phyloP scores from a whole-genome alignment of 1,140 invertebrate species.

The Phymastichus coffea region DNA sequence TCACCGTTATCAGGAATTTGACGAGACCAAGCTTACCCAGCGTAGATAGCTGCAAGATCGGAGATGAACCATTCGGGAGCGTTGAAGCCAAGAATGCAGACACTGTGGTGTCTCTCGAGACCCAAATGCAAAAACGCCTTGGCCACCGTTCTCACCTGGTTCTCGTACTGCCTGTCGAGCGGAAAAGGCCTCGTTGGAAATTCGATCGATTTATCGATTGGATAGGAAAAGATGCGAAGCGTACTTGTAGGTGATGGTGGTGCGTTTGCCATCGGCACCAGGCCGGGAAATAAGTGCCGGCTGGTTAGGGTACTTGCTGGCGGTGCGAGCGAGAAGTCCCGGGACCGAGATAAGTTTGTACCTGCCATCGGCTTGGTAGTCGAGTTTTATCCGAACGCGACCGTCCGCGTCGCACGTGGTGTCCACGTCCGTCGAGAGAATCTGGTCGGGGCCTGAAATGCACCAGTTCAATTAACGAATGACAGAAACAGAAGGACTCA shows the following conservation, averaged over 20 bases:
- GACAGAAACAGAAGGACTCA: too few species aligned
- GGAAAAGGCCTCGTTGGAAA: too few species aligned
- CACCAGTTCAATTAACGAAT: too few species aligned
- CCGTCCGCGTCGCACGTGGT: constrained; percentile 60
- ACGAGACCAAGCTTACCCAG: constrained; percentile 72
- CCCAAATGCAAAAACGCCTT: constrained; percentile 88
- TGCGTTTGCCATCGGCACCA: constrained; percentile 53
- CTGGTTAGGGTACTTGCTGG: constrained; percentile 66
- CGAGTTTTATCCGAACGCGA: constrained; percentile 67
- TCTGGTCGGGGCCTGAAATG: constrained; percentile 71
- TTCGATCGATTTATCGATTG: too few species aligned
- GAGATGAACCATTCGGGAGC: constrained; percentile 88
- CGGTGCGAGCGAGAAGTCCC: constrained; percentile 66
- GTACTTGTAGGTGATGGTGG: constrained; percentile 72
- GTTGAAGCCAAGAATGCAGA: constrained; percentile 90
- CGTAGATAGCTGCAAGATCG: constrained; percentile 85
- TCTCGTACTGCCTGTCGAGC: constrained; percentile 70
- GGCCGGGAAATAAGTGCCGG: constrained; percentile 69
- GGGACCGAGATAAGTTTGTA: constrained; percentile 73
- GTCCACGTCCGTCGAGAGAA: constrained; percentile 62
- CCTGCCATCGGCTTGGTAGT: constrained; percentile 42
- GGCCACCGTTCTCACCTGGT: constrained; percentile 71
- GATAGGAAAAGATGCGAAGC: too few species aligned
- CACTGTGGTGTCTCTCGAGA: constrained; percentile 75
- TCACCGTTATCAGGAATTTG: not conserved